Percentiles rank a stretch among this genome's conserved stretches.
phyloP scores from a whole-genome alignment of 2,113 vertebrate species.

The Panthera uncia region DNA sequence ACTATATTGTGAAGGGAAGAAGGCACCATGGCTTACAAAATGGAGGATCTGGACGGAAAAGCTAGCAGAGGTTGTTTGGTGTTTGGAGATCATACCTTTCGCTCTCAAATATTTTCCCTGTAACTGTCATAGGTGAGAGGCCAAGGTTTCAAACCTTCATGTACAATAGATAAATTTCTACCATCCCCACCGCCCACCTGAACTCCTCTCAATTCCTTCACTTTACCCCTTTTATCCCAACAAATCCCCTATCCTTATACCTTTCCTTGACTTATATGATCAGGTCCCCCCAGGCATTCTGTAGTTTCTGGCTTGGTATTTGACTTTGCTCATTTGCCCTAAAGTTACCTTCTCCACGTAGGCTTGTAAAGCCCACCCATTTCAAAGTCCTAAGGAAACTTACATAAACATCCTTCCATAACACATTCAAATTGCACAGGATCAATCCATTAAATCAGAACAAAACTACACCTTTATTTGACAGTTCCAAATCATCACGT shows the following conservation, averaged over 20 bases:
- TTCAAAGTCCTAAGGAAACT: not conserved
- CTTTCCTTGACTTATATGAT: not conserved
- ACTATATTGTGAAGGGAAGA: not conserved
- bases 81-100: not conserved
- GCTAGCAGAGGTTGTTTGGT: not conserved
- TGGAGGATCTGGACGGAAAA: constrained; percentile 47
- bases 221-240: not conserved
- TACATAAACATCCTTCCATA: not conserved
- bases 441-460: not conserved
- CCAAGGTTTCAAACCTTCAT: not conserved
- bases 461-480: not conserved
- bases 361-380: not conserved
- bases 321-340: not conserved
- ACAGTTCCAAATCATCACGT: not conserved
- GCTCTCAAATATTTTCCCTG: not conserved
- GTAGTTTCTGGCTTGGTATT: not conserved
- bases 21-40: constrained; percentile 29
- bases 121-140: not conserved
- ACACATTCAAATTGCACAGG: not conserved
- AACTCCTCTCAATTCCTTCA: not conserved
- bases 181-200: not conserved
- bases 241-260: not conserved
- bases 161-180: not conserved
- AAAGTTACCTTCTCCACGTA: not conserved
- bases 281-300: not conserved